A percentile compares a stretch with the other conserved stretches of the same genome.
Evolutionary conservation across 2,113 vertebrate species (phyloP).

Genomic region (Oncorhynchus gorbuscha): DNA sequence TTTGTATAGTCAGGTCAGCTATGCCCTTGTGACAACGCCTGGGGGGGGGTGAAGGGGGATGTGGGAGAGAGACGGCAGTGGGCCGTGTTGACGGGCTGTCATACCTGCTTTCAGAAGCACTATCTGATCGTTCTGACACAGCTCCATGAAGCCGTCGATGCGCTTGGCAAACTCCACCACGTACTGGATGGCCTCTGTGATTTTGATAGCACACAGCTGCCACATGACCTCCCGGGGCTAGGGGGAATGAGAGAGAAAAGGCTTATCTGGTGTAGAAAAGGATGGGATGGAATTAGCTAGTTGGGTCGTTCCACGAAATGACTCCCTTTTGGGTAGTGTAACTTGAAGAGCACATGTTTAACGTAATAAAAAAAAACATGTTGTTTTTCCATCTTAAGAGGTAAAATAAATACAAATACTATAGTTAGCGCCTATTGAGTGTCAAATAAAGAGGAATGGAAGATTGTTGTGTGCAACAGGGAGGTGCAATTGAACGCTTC

Average conservation of each 20-base stretch:
- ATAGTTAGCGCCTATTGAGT: no score
- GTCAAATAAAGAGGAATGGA: no score
- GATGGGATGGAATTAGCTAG: conserved; percentile 20
- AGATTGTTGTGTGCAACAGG: no score
- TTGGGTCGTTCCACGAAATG: no score
- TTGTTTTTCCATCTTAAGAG: no score
- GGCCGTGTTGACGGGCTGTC: conserved; percentile 65
- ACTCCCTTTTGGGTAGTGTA: no score
- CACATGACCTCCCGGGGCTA: conserved; percentile 99
- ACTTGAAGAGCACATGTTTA: no score
- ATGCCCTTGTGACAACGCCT: conserved; percentile 66
- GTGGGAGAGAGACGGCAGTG: conserved; percentile 50
- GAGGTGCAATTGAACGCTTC: no score
- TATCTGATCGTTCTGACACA: conserved; percentile 99
- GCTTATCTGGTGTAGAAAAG: not conserved
- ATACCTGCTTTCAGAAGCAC: conserved; percentile 99
- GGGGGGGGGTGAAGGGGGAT: conserved; percentile 12
- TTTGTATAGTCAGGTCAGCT: conserved; percentile 75
- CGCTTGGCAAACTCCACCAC: conserved; percentile 99
- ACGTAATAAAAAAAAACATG: no score
- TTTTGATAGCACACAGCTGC: conserved; percentile 99
- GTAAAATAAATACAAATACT: not conserved
- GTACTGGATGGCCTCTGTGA: conserved; percentile 99
- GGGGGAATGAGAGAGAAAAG: conserved; percentile 56
- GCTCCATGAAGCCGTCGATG: conserved; percentile 99